Evolutionary conservation across 2,888 invertebrate species (phyloP), one percentile per base, ranked within the genome.

Genomic region (Ophion costatus): DNA sequence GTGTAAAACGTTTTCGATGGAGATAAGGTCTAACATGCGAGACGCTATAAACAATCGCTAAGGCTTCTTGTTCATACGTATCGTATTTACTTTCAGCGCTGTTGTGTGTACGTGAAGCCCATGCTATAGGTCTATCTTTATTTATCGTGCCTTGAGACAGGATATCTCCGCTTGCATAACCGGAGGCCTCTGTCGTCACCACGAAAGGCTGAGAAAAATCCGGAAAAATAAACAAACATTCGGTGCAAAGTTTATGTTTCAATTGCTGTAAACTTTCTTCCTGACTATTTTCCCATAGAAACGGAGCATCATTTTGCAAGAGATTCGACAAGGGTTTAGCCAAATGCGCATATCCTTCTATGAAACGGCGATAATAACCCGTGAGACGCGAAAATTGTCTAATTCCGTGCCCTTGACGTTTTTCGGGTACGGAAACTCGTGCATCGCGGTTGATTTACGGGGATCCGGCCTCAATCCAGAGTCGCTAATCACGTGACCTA

Each of bases 1-100:
- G 88, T 33, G 73, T 82, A 74, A 92, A 91, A 66, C 84, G 87
- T 79, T 86, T 64, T 0, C 91, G 91, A 75, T 88, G 91, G 14
- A 92, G 20, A 80, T 91, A 91, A 0, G 89, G 90, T 59, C 89
- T 66, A 70, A 89, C 91, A 82, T 91, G 87, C 73, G 89, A 87
- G 1, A 88, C 85, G 22, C 59, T 57, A 24, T 82, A 38, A 70
- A 76, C 45, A 17, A 82, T 82, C 10, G 76, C 76, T 22, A 76
- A 51, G 17, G 75, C 75, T n/a, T 81, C 81, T 61, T 81, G 75
- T 57, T 81, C 74, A 14, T 75, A 81, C 5, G 75, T 82, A 24
- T 70, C 76, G 20, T 76, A 76, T 22, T 45, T 57, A 6, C 9
- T 11, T 71, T 71, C 64, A 14, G 82, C 71, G 7, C 51, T 33